Percentiles rank a stretch among this genome's conserved stretches.
Evolutionary conservation across 2,888 invertebrate genomes (phyloP).

Genomic region (Auanema sp.): DNA sequence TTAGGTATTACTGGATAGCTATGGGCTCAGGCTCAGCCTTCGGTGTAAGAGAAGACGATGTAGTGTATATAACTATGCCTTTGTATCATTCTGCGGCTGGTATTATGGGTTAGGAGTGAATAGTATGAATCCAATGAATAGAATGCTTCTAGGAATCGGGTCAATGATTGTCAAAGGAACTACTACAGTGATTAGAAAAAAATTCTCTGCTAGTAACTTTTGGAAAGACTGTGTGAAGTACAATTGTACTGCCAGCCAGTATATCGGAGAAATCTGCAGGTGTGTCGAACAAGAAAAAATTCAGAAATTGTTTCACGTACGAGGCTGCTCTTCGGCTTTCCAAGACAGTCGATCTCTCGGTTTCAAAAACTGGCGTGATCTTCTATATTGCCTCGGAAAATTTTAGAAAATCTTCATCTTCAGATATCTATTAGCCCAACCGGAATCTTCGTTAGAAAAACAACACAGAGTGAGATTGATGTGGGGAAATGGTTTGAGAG

Average conservation of each 20-base stretch:
- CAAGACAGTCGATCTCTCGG: no score
- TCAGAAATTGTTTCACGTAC: neutral
- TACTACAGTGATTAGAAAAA: constrained; percentile 81
- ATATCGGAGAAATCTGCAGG: constrained; percentile 70
- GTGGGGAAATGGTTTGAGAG: constrained; percentile 89
- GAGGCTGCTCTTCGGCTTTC: neutral
- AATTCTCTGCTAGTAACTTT: constrained; percentile 90
- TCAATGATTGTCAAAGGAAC: constrained; percentile 69
- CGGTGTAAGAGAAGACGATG: constrained; percentile 70
- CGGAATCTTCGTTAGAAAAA: constrained; percentile 65
- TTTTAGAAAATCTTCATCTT: no score
- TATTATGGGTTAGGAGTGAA: constrained; percentile 67
- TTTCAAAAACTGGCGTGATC: no score
- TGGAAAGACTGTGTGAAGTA: constrained; percentile 71
- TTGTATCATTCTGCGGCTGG: constrained; percentile 95
- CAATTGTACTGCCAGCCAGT: constrained; percentile 62
- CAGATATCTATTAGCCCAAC: constrained; percentile 68
- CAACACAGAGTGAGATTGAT: constrained; percentile 73
- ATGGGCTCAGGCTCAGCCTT: constrained; percentile 46
- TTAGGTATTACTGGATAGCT: constrained; percentile 50
- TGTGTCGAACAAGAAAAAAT: constrained; percentile 8
- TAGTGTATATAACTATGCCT: constrained; percentile 87
- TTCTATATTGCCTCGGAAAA: neutral
- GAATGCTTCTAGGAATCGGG: constrained; percentile 30
- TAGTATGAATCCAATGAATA: neutral